phyloP scores from a whole-genome alignment of 1,140 invertebrate species.

The Ephestia elutella region DNA sequence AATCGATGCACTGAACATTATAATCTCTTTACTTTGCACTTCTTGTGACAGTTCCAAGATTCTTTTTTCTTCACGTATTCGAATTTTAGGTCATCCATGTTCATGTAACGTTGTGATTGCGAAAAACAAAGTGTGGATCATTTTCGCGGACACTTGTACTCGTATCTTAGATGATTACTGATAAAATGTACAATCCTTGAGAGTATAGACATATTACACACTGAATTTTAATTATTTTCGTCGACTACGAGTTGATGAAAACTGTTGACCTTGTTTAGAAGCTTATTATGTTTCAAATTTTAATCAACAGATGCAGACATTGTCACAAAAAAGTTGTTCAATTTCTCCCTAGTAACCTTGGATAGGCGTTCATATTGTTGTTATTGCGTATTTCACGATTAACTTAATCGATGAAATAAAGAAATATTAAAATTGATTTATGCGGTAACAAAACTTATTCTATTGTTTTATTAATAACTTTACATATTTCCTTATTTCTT shows the following conservation, averaged over 20 bases:
- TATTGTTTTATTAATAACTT: too few relatives aligned
- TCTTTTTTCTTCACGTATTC: conserved; percentile 73
- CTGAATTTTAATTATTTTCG: conserved; percentile 70
- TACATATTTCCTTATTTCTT: too few relatives aligned
- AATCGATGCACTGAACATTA: conserved; percentile 53
- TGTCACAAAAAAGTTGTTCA: conserved; percentile 70
- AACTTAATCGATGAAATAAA: neutral
- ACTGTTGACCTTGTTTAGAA: conserved; percentile 76
- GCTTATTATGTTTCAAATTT: conserved; percentile 75
- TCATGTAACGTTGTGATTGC: conserved; percentile 75
- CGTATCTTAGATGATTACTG: conserved; percentile 50
- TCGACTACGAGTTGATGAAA: conserved; percentile 70
- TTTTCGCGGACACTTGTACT: conserved; percentile 68
- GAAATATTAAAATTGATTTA: neutral
- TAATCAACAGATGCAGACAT: conserved; percentile 75
- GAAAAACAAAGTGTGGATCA: conserved; percentile 73
- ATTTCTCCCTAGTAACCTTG: conserved; percentile 18
- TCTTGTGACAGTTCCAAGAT: conserved; percentile 62
- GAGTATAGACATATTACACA: conserved; percentile 49
- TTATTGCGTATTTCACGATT: neutral
- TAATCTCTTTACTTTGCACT: conserved; percentile 58
- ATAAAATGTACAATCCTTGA: conserved; percentile 46
- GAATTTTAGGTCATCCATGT: conserved; percentile 76
- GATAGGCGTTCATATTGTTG: neutral
- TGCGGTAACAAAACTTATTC: neutral